phyloP scores from a whole-genome alignment of 2,888 invertebrate genomes.

The Hoplodrina ambigua region DNA sequence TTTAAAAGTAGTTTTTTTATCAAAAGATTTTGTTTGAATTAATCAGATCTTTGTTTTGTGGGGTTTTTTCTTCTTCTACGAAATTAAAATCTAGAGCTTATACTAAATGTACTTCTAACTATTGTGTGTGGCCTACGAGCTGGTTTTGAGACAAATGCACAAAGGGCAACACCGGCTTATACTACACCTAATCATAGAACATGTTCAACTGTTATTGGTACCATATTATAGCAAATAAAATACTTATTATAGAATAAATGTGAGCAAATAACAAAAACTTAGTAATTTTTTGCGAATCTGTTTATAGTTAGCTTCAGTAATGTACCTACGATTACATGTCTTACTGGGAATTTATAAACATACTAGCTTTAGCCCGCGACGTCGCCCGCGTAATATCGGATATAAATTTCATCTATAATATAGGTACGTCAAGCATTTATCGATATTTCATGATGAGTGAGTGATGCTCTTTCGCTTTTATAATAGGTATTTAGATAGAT shows the following conservation, averaged over 20 bases:
- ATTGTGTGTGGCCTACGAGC: conserved; percentile 31
- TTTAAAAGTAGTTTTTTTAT: conserved; percentile 34
- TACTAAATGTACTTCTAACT: not conserved
- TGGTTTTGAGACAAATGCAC: conserved; percentile 32
- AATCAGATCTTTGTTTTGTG: not conserved
- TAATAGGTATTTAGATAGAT: no score
- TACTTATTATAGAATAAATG: no score
- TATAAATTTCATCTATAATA: no score
- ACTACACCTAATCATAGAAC: conserved; percentile 25
- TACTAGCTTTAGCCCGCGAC: no score
- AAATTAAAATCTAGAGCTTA: not conserved
- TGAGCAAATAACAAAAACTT: no score
- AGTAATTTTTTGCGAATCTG: conserved; percentile 31
- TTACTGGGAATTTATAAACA: conserved; percentile 8
- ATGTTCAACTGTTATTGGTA: no score
- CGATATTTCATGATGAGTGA: no score
- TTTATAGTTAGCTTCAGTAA: conserved; percentile 26
- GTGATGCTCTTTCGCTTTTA: no score
- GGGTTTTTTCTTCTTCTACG: not conserved
- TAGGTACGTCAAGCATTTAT: no score
- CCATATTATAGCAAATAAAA: no score
- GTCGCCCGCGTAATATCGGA: no score
- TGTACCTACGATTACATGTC: conserved; percentile 2
- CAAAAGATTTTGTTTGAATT: conserved; percentile 25
- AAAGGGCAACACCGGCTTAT: conserved; percentile 30